phyloP scores from a whole-genome alignment of 2,113 vertebrate genomes.

The Phalacrocorax pelagicus region DNA sequence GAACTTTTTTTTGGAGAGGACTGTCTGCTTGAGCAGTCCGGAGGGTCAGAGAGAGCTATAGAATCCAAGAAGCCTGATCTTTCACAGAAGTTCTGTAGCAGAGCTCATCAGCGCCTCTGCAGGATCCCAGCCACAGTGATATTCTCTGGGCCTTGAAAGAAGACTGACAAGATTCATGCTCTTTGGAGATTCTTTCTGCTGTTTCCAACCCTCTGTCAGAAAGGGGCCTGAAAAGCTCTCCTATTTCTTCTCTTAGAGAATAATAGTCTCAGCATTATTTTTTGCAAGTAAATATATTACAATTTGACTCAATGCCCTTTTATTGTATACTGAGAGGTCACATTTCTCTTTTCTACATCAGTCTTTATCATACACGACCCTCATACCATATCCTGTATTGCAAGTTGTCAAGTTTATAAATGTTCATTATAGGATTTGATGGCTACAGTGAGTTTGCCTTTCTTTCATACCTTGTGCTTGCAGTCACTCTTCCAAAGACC shows the following conservation, averaged over 20 bases:
- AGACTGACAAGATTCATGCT: not conserved
- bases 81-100: not conserved
- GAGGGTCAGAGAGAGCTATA: not conserved
- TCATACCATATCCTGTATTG: not conserved
- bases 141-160: not conserved
- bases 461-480: not conserved
- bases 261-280: not conserved
- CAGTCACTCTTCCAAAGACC: not conserved
- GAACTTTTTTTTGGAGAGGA: not conserved
- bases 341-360: not conserved
- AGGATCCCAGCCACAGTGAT: not conserved
- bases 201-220: not conserved
- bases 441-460: not conserved
- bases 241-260: not conserved
- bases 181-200: not conserved
- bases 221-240: not conserved
- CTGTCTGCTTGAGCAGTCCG: not conserved
- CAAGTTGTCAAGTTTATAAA: not conserved
- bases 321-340: not conserved
- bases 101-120: not conserved
- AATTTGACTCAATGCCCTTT: not conserved
- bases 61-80: not conserved
- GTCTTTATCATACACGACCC: not conserved
- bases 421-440: not conserved
- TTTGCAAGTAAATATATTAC: not conserved